Evolutionary conservation across 2,888 invertebrate species (phyloP).

Genomic region (Halictus quadricinctus): DNA sequence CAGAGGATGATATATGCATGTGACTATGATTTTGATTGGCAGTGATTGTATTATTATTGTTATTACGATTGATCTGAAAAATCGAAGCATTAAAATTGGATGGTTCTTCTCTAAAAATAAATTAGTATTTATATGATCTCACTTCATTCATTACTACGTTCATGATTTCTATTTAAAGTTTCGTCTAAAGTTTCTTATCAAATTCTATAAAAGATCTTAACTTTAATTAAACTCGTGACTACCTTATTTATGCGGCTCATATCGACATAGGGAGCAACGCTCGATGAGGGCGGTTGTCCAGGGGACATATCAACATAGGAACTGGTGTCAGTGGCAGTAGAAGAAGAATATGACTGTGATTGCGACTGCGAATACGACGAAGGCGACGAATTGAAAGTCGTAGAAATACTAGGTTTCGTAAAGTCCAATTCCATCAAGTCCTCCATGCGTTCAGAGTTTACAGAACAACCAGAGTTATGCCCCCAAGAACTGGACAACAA

Average conservation of each 20-base stretch:
- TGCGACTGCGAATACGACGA: slow-evolving; percentile 77
- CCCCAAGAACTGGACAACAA: slow-evolving; percentile 84
- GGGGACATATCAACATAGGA: slow-evolving; percentile 84
- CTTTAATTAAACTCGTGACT: not conserved
- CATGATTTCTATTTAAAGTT: not conserved
- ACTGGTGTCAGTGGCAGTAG: slow-evolving; percentile 81
- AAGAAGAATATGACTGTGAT: slow-evolving; percentile 77
- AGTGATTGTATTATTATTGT: slow-evolving; percentile 80
- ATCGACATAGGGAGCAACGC: slow-evolving; percentile 80
- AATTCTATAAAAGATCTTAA: not conserved
- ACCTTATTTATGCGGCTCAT: slow-evolving; percentile 81
- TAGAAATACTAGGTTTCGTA: slow-evolving; percentile 81
- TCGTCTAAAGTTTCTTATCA: not conserved
- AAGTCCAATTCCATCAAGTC: slow-evolving; percentile 94
- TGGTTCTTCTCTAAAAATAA: not conserved
- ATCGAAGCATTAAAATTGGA: slow-evolving; percentile 5
- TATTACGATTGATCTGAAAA: slow-evolving; percentile 79
- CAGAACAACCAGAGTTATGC: slow-evolving; percentile 82
- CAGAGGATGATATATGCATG: slow-evolving; percentile 70
- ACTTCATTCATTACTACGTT: not conserved
- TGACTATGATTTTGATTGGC: slow-evolving; percentile 81
- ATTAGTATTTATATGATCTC: not conserved
- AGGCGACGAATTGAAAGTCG: slow-evolving; percentile 74
- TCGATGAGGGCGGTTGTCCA: slow-evolving; percentile 77
- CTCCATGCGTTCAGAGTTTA: slow-evolving; percentile 86